Base-by-base conservation (phyloP, 2,888 invertebrate species). In the Andrena chrysosceles region DNA sequence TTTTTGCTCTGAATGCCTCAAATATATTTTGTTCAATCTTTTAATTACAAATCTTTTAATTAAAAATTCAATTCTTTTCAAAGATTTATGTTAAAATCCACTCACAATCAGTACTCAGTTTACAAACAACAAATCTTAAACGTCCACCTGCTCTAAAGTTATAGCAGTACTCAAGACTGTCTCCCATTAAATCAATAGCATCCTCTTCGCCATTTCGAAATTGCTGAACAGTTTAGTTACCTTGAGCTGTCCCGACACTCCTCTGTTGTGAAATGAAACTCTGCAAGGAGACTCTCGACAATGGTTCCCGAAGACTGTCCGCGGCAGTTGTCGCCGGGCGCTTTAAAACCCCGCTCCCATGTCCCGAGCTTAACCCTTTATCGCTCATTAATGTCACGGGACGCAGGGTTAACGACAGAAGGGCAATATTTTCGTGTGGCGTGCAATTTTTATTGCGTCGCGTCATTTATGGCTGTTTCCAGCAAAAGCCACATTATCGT, bases 381-480 rank as follows among this genome's bases (percentile, higher is more conserved):
- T 75, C 60, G 48, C 68, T 31, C n/a, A 33, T 48, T 49, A 76
- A 70, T 70, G 70, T 70, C 70, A 70, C 52, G 70, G 52, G 63
- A 70, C 70, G 62, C 70, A 76, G 29, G 35, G 26, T 63, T 70
- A 70, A 60, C 60, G 62, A 35, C 20, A 6, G 26, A 23, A 29
- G 63, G 64, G 56, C 33, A 52, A 73, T 66, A 60, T 69, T 75
- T 69, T 54, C 31, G 56, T 42, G 56, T 23, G 35, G n/a, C 62
- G 20, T 64, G 54, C 63, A 63, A 76, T 76, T 76, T 71, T 63
- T 76, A 71, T 71, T 63, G 42, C 42, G 10, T 48, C 23, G 33
- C 42, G 31, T 56, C 62, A 71, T 76, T 71, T 76, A 76, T 48
- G 48, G 48, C 16, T 52, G 35, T 35, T 63, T 42, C 26, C 29